phyloP scores from a whole-genome alignment of 2,888 invertebrate species.

The Brachyopa scutellaris region DNA sequence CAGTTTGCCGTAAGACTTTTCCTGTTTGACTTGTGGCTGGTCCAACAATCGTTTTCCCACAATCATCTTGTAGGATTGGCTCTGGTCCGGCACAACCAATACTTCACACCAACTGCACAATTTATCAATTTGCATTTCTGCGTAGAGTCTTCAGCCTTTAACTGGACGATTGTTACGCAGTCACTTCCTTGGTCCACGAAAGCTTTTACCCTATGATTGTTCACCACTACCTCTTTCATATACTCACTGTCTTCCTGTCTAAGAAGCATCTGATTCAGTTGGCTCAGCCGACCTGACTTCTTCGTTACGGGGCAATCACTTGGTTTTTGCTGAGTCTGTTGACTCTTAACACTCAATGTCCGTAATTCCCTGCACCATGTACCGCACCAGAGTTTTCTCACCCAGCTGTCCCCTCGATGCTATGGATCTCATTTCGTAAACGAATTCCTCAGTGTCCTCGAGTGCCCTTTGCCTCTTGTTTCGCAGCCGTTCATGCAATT shows the following conservation, averaged over 20 bases:
- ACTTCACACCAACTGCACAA: neutral
- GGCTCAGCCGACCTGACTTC: neutral
- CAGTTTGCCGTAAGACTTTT: neutral
- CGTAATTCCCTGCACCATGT: neutral
- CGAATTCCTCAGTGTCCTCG: neutral
- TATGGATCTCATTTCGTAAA: neutral
- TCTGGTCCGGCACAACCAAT: neutral
- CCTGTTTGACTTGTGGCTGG: neutral
- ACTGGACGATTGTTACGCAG: neutral
- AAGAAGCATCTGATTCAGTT: neutral
- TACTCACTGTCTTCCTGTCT: neutral
- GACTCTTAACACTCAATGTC: neutral
- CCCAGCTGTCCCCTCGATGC: neutral
- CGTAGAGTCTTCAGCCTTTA: neutral
- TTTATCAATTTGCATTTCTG: neutral
- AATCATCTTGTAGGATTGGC: neutral
- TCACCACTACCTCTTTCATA: neutral
- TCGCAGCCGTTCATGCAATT: neutral
- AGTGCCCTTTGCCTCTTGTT: neutral
- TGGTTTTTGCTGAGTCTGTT: neutral
- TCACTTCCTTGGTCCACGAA: neutral
- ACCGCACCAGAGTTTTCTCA: neutral
- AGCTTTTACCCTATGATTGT: neutral
- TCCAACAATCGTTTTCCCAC: neutral
- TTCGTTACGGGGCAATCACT: too few relatives aligned